Conservation (phyloP, 2,113 vertebrate species). For the Prunella fulvescens region DNA sequence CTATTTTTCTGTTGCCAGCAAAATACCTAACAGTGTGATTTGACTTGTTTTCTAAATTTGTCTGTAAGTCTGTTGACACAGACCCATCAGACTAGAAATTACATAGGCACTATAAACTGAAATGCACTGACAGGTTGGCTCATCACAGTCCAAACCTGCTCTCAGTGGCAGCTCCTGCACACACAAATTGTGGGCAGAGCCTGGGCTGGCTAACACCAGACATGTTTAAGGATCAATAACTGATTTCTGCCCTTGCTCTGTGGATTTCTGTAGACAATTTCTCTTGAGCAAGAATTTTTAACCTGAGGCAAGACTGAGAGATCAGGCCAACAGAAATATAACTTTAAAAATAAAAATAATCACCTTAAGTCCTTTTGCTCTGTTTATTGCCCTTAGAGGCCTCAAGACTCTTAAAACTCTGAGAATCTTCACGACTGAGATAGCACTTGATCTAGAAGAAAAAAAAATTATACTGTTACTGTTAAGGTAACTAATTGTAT, state of each 20-base stretch:
- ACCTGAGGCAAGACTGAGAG: background rate
- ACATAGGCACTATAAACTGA: background rate
- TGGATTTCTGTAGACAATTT: background rate
- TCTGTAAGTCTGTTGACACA: background rate
- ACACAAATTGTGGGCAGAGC: background rate
- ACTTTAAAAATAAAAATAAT: background rate
- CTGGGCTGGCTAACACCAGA: background rate
- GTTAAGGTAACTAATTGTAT: background rate
- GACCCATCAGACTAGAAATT: background rate
- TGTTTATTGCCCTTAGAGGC: constrained; percentile 95
- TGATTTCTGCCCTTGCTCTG: background rate
- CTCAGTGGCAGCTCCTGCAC: background rate
- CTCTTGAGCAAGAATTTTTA: background rate
- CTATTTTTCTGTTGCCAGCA: background rate
- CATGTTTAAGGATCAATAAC: background rate
- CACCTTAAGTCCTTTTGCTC: constrained; percentile 99
- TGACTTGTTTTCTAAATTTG: background rate
- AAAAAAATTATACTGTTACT: background rate
- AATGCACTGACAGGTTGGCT: background rate
- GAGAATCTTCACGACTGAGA: constrained; percentile 98
- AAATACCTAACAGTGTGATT: background rate
- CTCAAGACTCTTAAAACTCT: constrained; percentile 93
- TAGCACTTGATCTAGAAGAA: constrained; percentile 90
- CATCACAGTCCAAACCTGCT: background rate
- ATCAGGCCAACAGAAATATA: background rate